Evolutionary conservation across 64 coral and sea anemone genomes (phyloP), one percentile per base, ranked within the genome.

Genomic region (Astreopora myriophthalma): DNA sequence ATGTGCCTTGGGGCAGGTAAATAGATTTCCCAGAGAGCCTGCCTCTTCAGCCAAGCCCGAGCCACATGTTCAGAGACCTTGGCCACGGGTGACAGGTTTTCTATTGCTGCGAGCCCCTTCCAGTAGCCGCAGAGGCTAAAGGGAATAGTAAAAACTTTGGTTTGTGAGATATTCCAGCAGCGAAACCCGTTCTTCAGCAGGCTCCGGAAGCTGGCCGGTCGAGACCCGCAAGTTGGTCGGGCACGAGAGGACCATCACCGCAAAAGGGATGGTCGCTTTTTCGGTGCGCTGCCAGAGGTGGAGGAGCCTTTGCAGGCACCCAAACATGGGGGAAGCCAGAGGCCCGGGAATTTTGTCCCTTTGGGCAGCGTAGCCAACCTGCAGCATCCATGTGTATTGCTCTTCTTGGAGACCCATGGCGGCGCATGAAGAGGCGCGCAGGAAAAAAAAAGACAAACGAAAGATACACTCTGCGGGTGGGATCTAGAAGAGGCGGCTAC

Each of bases 21-120:
- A 60, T 77, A 89, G 27, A 89, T 75, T n/a, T 89, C 72, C 87
- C 72, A 89, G 19, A 89, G 24, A 7, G 87, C 73, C 66, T 89
- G 87, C 23, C 67, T 66, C 4, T 38, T 77, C 17, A 89, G n/a
- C 87, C 87, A 89, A 8, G 36, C 29, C 19, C 40, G 36, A n/a
- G 87, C 51, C 3, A 1, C 22, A 1, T 77, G 31, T 78, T 89
- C 72, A 26, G 87, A 77, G 3, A 77, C 73, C 8, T 26, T 62
- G 2, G 87, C 87, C 0, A 73, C 87, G 3, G 29, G 1, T 17
- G 87, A 71, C 14, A 89, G 26, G 35, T 89, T 89, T 51, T 89
- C 65, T 5, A 89, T 89, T 19, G 85, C 85, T 14, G 85, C 34
- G 11, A 69, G 28, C 22, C 69, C 42, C 19, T 71, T 87, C 85